phyloP scores from a whole-genome alignment of 2,113 vertebrate species.

The Tichodroma muraria region DNA sequence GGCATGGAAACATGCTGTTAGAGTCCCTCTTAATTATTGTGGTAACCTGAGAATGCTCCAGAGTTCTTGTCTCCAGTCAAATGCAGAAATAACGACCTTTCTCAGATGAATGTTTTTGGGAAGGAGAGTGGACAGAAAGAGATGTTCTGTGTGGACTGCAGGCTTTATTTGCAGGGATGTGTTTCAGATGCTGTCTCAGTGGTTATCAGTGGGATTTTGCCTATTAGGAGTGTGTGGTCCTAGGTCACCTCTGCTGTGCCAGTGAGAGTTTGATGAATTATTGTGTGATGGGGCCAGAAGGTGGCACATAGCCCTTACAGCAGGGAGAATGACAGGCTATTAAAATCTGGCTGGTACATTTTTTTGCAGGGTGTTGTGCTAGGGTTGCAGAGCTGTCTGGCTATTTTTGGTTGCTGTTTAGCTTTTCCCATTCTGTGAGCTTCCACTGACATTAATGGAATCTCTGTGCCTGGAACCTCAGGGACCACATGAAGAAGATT shows the following conservation, averaged over 20 bases:
- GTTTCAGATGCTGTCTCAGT: background rate
- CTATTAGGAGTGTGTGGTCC: background rate
- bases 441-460: background rate
- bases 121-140: background rate
- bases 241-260: background rate
- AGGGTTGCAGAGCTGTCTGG: background rate
- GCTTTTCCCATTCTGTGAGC: background rate
- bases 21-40: background rate
- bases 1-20: background rate
- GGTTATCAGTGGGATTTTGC: background rate
- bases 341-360: slow-evolving; percentile 4
- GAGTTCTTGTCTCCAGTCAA: background rate
- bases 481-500: background rate
- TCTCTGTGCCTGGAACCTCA: background rate
- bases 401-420: slow-evolving; percentile 3
- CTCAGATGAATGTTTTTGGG: background rate
- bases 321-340: background rate
- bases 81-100: background rate
- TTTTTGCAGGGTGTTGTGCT: background rate
- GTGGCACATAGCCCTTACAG: background rate
- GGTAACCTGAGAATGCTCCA: background rate
- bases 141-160: background rate
- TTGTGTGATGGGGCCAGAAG: slow-evolving; percentile 7
- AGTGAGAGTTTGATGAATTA: background rate
- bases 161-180: background rate